Evolutionary conservation across 2,888 invertebrate species (phyloP).

Genomic region (Steinernema carpocapsae): DNA sequence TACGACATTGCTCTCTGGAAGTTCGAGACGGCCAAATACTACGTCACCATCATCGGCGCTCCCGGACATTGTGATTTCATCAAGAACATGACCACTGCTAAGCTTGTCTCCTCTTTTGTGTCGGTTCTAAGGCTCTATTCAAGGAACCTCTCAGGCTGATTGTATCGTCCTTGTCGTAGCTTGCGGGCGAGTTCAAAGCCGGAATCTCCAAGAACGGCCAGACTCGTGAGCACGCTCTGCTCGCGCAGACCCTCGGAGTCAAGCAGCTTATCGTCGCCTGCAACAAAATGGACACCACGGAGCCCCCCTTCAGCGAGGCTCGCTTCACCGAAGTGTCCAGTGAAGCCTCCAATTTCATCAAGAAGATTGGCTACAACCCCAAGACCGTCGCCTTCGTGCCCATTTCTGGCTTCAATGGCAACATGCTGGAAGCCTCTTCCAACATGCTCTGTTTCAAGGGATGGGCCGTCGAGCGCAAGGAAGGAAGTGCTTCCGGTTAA

Average conservation of each 20-base stretch:
- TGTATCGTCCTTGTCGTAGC: constrained; percentile 98
- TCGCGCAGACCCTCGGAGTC: constrained; percentile 87
- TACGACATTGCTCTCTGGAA: constrained; percentile 69
- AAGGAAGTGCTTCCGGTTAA: constrained; percentile 90
- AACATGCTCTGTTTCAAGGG: no score
- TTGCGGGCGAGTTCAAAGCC: constrained; percentile 98
- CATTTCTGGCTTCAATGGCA: no score
- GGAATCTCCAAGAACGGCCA: constrained; percentile 99
- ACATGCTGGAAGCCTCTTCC: no score
- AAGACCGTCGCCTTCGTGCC: no score
- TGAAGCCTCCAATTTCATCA: constrained; percentile 96
- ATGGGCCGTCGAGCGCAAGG: constrained; percentile 92
- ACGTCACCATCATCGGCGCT: constrained; percentile 86
- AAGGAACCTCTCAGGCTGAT: no score
- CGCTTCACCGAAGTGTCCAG: constrained; percentile 95
- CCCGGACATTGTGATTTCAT: no score
- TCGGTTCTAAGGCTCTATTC: no score
- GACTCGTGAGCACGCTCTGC: constrained; percentile 96
- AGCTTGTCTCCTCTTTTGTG: constrained; percentile 76
- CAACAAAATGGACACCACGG: constrained; percentile 99
- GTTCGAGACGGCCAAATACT: constrained; percentile 69
- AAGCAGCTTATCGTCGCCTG: constrained; percentile 97
- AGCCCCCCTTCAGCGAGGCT: constrained; percentile 89
- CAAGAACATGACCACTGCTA: constrained; percentile 99
- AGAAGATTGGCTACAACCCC: constrained; percentile 99